phyloP scores from a whole-genome alignment of 1,140 invertebrate genomes.

The Micrasema longulum region DNA sequence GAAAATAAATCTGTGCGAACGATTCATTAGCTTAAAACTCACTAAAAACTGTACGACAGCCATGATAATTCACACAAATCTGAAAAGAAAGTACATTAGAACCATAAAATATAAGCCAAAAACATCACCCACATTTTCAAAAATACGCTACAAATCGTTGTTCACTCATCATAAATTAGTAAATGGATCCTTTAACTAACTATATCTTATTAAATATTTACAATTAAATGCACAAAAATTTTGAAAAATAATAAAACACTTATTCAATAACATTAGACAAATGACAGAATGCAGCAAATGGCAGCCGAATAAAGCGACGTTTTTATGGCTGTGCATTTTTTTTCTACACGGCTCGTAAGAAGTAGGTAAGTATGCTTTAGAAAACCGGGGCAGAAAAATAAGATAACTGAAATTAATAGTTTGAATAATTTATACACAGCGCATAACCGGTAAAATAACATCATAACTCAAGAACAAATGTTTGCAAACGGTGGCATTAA shows the following conservation, averaged over 20 bases:
- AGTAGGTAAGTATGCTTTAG: too few species aligned
- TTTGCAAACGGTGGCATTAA: too few species aligned
- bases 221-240: constrained; percentile 47
- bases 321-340: constrained; percentile 34
- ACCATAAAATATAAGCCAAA: constrained; percentile 37
- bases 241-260: constrained; percentile 61
- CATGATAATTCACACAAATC: constrained; percentile 18
- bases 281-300: constrained; percentile 67
- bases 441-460: too few species aligned
- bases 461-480: too few species aligned
- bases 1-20: constrained; percentile 7
- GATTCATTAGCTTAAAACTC: background rate
- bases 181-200: constrained; percentile 30
- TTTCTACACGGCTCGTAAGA: background rate
- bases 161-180: constrained; percentile 33
- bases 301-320: constrained; percentile 58
- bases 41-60: background rate
- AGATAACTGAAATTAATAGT: too few species aligned
- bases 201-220: constrained; percentile 40
- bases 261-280: constrained; percentile 67
- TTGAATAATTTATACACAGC: too few species aligned
- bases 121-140: constrained; percentile 47
- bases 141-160: constrained; percentile 42
- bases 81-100: constrained; percentile 21
- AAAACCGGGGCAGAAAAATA: background rate